Evolutionary conservation across 23 tunicate genomes (phyloP).

Genomic region (Aplidium turbinatum): DNA sequence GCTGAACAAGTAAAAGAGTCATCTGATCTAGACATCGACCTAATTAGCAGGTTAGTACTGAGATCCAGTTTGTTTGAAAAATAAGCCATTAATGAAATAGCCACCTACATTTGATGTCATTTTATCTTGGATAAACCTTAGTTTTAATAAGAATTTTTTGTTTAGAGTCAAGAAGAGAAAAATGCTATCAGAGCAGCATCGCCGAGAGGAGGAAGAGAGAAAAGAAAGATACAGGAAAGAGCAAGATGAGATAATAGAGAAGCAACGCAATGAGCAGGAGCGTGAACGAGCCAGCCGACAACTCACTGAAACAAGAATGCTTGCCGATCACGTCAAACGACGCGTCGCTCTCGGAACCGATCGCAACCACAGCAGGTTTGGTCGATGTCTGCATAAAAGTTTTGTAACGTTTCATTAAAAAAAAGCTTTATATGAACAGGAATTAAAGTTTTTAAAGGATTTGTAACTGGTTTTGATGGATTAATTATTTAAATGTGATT

Average conservation of each 20-base stretch:
- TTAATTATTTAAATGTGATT: too few species aligned
- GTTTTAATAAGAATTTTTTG: too few species aligned
- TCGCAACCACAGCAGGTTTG: slow-evolving; percentile 83
- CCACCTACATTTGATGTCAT: too few species aligned
- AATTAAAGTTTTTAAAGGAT: neutral
- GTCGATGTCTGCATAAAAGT: too few species aligned
- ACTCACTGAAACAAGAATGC: slow-evolving; percentile 38
- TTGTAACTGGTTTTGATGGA: too few species aligned
- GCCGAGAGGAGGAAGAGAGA: slow-evolving; percentile 55
- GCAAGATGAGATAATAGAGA: slow-evolving; percentile 39
- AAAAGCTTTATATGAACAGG: too few species aligned
- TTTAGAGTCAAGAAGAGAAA: slow-evolving; percentile 62
- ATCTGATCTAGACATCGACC: too few species aligned
- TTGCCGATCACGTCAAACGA: slow-evolving; percentile 35
- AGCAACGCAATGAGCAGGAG: slow-evolving; percentile 50
- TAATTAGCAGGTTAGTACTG: neutral
- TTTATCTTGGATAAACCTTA: too few species aligned
- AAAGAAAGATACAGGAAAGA: slow-evolving; percentile 38
- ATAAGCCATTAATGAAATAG: too few species aligned
- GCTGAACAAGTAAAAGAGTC: too few species aligned
- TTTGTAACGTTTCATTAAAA: too few species aligned
- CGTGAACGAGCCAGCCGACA: slow-evolving; percentile 31
- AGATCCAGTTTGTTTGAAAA: too few species aligned
- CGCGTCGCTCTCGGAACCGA: slow-evolving; percentile 74
- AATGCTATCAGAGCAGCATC: slow-evolving; percentile 39